Base-by-base conservation (phyloP, 1,140 invertebrate species). In the Drosophila neocordata region DNA sequence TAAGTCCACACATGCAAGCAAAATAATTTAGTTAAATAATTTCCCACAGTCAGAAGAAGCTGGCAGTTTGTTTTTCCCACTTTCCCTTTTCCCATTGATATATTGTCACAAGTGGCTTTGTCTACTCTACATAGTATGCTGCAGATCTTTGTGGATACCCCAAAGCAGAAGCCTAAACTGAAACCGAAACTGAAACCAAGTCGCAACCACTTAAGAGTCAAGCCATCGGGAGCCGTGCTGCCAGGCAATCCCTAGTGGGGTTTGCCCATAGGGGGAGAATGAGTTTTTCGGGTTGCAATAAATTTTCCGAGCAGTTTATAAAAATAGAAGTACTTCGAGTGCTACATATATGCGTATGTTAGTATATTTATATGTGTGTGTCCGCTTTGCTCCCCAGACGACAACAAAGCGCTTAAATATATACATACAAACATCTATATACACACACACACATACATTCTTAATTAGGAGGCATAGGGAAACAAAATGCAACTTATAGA, bases 291-390 rank as follows among this genome's bases (percentile, higher is more conserved):
- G 31, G 27, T 56, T 31, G 52, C 22, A 31, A 55, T 56, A 13
- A 34, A 56, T 56, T 56, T 56, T 27, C 53, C 53, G 31, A 34
- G 53, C 53, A 56, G 53, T 56, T 55, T 56, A 56, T 56, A 56
- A 34, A 56, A 34, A 56, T 56, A 56, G 53, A 56, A 56, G n/a
- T 13, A 34, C 27, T 55, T 55, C 24, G 41, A 48, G 41, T 48
- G 8, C 34, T 15, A 2, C 15, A 13, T 13, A 44, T 48, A 13
- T 35, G 12, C 34, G 5, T 35, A 35, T 35, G 11, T 35, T 12
- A 13, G 6, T 44, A 7, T 15, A 18, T 15, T 7, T 44, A 44
- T 15, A 15, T 18, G 2, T 15, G 4, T 15, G 13, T 15, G 15
- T 31, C 4, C 15, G 13, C 27, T 31, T 6, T 3, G 52, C 8